These are phyloP conservation scores for Oscheius sp. DNA, from an alignment of 2,888 invertebrate species.

Conservation along the genomic window DNA sequence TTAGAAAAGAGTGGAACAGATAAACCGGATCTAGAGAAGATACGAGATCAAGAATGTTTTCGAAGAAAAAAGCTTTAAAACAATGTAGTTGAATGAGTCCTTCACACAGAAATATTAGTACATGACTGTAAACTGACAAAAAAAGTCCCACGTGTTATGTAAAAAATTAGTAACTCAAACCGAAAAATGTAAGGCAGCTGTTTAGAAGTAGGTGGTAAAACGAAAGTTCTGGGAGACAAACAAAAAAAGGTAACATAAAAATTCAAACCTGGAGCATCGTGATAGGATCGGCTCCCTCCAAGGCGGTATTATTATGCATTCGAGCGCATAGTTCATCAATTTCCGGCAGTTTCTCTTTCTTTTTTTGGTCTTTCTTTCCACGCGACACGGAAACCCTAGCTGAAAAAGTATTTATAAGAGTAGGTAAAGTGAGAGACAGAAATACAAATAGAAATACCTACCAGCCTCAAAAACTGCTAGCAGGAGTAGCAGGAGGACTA, in stretches of 20 bases:
- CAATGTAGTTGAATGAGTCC: not conserved
- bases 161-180: too few species aligned
- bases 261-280: conserved; percentile 44
- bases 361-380: conserved; percentile 42
- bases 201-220: not conserved
- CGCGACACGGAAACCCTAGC: conserved; percentile 47
- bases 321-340: conserved; percentile 55
- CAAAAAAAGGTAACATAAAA: not conserved
- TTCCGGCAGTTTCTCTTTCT: conserved; percentile 29
- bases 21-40: not conserved
- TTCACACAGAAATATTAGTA: not conserved
- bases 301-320: conserved; percentile 61
- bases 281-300: conserved; percentile 51
- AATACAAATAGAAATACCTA: not conserved
- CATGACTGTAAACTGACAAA: too few species aligned
- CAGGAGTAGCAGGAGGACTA: conserved; percentile 24
- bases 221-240: not conserved
- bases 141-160: too few species aligned
- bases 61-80: not conserved
- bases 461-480: conserved; percentile 19
- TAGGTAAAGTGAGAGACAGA: not conserved
- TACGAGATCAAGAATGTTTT: not conserved
- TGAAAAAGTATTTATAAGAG: not conserved
- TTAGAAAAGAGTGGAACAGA: not conserved
- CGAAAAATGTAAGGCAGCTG: not conserved